A percentile compares a stretch with the other conserved stretches of the same genome.
These are phyloP conservation scores for Aphrophora alni DNA, from an alignment of 2,888 invertebrate species.

Conservation along the genomic window DNA sequence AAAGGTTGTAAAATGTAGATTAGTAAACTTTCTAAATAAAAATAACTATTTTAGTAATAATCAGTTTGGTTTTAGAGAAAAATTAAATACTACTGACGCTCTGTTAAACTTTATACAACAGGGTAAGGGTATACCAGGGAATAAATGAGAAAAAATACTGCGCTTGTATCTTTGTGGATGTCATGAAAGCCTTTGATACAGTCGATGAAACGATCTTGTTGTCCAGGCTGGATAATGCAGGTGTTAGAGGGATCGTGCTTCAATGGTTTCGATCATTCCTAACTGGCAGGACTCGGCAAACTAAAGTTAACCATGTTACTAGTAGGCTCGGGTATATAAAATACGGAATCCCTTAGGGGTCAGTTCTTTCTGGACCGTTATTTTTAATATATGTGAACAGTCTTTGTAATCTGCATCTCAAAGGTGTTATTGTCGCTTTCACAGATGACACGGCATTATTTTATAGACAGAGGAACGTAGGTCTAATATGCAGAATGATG, in stretches of 20 bases:
- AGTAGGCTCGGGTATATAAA: background rate
- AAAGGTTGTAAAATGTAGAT: too few species aligned
- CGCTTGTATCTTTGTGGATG: background rate
- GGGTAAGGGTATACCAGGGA: background rate
- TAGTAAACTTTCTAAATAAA: background rate
- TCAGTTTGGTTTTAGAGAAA: background rate
- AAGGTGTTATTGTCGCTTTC: background rate
- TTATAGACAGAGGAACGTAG: background rate
- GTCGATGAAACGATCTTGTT: background rate
- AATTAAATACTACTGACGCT: background rate
- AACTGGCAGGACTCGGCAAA: background rate
- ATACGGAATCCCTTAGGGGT: conserved; percentile 18
- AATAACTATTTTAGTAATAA: background rate
- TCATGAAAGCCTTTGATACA: conserved; percentile 15
- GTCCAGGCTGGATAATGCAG: conserved; percentile 6
- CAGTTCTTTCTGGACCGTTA: background rate
- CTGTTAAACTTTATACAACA: conserved; percentile 7
- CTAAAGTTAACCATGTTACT: background rate
- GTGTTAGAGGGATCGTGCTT: background rate
- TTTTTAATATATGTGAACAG: background rate
- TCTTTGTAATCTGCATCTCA: background rate
- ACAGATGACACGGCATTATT: conserved; percentile 22
- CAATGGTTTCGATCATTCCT: background rate
- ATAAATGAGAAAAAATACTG: background rate
- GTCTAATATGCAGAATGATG: conserved; percentile 16